These are phyloP conservation scores for Drosophila nikananu DNA, from an alignment of 1,140 invertebrate genomes.

Conservation along the genomic window DNA sequence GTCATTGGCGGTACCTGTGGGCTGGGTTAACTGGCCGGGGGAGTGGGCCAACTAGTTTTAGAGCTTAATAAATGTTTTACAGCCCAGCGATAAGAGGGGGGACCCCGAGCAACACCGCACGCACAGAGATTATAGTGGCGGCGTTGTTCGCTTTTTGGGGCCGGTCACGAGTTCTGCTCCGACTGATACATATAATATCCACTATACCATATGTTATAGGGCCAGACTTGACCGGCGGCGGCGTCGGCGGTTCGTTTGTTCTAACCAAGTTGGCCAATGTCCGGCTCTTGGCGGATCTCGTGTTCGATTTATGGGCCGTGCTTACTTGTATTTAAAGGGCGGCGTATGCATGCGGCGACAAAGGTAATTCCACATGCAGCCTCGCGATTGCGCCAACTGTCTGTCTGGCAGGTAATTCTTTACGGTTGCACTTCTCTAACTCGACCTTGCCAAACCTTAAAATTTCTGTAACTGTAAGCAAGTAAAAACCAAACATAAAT, in stretches of 20 bases:
- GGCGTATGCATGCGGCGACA: conserved; percentile 71
- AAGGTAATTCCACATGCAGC: conserved; percentile 24
- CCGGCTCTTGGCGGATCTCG: conserved; percentile 14
- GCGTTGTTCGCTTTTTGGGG: conserved; percentile 30
- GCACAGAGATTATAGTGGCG: conserved; percentile 28
- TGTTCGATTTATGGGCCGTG: conserved; percentile 12
- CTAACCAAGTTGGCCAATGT: conserved; percentile 14
- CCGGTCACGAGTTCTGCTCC: conserved; percentile 36
- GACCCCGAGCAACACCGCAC: conserved; percentile 20
- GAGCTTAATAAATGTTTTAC: conserved; percentile 63
- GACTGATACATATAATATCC: conserved; percentile 27
- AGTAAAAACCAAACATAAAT: neutral
- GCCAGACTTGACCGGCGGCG: conserved; percentile 17
- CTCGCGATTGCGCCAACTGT: conserved; percentile 20
- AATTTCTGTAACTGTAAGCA: conserved; percentile 8
- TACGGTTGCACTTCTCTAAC: conserved; percentile 22
- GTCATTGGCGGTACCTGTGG: conserved; percentile 15
- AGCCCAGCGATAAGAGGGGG: conserved; percentile 49
- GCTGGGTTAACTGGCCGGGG: conserved; percentile 5
- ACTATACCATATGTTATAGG: neutral
- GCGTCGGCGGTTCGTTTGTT: conserved; percentile 25
- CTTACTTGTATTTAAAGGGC: conserved; percentile 74
- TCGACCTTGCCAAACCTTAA: conserved; percentile 9
- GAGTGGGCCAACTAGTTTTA: conserved; percentile 49
- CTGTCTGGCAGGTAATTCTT: conserved; percentile 5